Percentiles rank a stretch among this genome's conserved stretches.
Conservation (phyloP, 2,888 invertebrate genomes). For the Tetranychus truncatus region DNA sequence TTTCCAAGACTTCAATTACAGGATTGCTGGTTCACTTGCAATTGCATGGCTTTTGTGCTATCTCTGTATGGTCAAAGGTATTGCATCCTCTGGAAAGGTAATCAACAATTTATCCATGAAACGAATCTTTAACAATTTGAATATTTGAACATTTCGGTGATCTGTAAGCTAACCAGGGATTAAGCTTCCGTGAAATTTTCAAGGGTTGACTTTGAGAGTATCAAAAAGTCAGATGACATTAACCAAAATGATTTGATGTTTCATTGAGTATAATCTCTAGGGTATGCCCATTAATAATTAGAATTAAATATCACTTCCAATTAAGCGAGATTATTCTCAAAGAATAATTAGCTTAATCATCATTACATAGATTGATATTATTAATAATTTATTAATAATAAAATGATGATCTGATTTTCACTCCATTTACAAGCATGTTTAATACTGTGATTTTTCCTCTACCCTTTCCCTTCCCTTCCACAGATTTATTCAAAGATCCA, state of each 20-base stretch:
- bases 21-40: conserved; percentile 64
- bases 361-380: no score
- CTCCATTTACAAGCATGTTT: no score
- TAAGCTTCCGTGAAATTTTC: background rate
- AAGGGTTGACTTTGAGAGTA: background rate
- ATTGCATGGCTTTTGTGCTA: conserved; percentile 86
- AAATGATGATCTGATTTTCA: no score
- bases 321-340: no score
- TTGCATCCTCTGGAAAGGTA: conserved; percentile 87
- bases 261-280: background rate
- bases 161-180: background rate
- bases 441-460: no score
- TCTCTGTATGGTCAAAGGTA: conserved; percentile 91
- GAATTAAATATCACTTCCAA: no score
- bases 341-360: no score
- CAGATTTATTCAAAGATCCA: no score
- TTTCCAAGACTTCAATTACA: conserved; percentile 72
- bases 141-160: background rate
- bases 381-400: no score
- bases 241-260: background rate
- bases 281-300: background rate
- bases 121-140: background rate
- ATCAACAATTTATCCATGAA: conserved; percentile 8
- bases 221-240: background rate
- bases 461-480: no score